phyloP scores from a whole-genome alignment of 2,113 vertebrate genomes.

The Pyrgilauda ruficollis region DNA sequence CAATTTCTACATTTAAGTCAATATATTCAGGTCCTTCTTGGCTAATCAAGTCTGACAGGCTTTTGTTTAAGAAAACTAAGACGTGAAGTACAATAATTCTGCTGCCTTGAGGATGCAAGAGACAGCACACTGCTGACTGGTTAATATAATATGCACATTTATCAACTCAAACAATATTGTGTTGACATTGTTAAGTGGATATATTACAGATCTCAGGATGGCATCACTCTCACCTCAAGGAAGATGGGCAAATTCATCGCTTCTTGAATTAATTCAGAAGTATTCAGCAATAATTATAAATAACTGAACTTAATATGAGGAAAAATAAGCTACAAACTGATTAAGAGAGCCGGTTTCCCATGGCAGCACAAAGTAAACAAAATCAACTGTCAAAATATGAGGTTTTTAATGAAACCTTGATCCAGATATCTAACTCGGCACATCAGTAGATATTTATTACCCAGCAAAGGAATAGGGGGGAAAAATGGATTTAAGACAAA shows the following conservation, averaged over 20 bases:
- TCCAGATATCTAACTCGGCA: not conserved
- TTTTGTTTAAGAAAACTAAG: slow-evolving; percentile 53
- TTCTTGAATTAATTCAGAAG: not conserved
- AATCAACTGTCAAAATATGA: not conserved
- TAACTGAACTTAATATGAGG: not conserved
- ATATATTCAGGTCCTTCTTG: slow-evolving; percentile 35
- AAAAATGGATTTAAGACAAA: not conserved
- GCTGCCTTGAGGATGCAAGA: slow-evolving; percentile 34
- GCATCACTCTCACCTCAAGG: not conserved
- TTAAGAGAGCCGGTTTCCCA: not conserved
- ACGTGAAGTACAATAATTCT: slow-evolving; percentile 1
- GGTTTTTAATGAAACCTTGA: not conserved
- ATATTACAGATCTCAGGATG: not conserved
- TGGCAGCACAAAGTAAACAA: not conserved
- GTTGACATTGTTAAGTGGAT: slow-evolving; percentile 13
- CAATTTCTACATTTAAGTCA: slow-evolving; percentile 34
- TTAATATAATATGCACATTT: slow-evolving; percentile 29
- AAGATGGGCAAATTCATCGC: fast-evolving
- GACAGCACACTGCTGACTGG: slow-evolving; percentile 3
- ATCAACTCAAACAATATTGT: slow-evolving; percentile 16
- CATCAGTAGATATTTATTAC: not conserved
- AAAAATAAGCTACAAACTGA: not conserved
- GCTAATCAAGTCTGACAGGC: slow-evolving; percentile 55
- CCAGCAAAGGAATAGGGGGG: fast-evolving
- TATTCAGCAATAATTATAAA: not conserved